Percentiles rank a stretch among this genome's conserved stretches.
These are phyloP conservation scores for Augiades crinisus DNA, from an alignment of 2,888 invertebrate species.

Conservation along the genomic window DNA sequence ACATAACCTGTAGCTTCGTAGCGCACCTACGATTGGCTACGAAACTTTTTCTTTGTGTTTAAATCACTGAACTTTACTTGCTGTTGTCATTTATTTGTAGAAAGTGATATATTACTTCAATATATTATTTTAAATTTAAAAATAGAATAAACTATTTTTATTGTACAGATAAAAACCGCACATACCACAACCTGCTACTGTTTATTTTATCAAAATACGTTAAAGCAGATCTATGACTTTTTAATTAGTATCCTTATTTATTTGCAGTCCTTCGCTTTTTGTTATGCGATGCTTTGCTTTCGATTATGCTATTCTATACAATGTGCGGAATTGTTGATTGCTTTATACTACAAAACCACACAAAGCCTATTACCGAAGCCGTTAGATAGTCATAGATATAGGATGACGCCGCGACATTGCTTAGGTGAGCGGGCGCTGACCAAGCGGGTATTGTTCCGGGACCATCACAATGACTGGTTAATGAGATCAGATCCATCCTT, in stretches of 20 bases:
- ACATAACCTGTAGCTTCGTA: slow-evolving; percentile 5
- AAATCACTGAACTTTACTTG: too few relatives aligned
- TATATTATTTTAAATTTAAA: too few relatives aligned
- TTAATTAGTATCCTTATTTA: too few relatives aligned
- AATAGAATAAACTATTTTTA: too few relatives aligned
- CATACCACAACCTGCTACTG: too few relatives aligned
- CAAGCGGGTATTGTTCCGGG: slow-evolving; percentile 54
- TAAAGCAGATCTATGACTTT: too few relatives aligned
- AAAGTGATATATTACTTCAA: too few relatives aligned
- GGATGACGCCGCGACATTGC: slow-evolving; percentile 56
- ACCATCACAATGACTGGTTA: slow-evolving; percentile 76
- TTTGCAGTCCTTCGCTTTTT: too few relatives aligned
- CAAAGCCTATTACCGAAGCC: background rate
- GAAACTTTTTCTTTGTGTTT: slow-evolving; percentile 9
- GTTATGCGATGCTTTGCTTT: too few relatives aligned
- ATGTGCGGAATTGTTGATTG: background rate
- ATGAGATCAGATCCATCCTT: slow-evolving; percentile 78
- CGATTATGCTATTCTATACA: background rate
- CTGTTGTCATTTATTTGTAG: too few relatives aligned
- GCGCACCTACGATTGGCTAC: slow-evolving; percentile 29
- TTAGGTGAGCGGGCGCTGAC: slow-evolving; percentile 46
- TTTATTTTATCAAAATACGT: too few relatives aligned
- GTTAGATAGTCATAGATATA: slow-evolving; percentile 27
- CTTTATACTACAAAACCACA: background rate
- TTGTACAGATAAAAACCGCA: too few relatives aligned